Base-by-base conservation (phyloP, 2,888 invertebrate species). In the Drosophila kanekoi region DNA sequence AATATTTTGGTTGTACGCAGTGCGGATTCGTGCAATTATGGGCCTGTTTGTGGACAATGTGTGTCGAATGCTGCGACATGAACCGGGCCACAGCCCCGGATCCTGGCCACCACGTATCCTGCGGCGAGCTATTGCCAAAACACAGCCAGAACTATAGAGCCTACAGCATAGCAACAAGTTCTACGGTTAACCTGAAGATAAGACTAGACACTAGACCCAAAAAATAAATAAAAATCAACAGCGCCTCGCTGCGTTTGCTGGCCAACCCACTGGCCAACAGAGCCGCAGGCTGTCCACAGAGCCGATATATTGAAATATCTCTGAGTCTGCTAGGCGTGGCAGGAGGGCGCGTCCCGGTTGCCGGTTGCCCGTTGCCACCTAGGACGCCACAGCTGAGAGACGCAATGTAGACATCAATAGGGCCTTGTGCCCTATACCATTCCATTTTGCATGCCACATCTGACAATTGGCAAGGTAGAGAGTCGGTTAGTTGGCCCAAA, bases 1-100 rank as follows among this genome's bases (percentile, higher is more conserved):
- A 91, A 91, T 91, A 91, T 91, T 91, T 91, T 91, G 91, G 91
- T 91, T 89, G 90, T 89, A 90, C 90, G 83, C 90, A 87, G 87
- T 87, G 74, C 82, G 84, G 83, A 85, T 81, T 83, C 79, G 80
- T 83, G 89, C 82, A 80, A 73, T 83, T 76, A 85, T 85, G 81
- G 83, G 62, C 76, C 74, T 72, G 77, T 73, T 78, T 78, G 68
- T 75, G 75, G 71, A 84, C 81, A 72, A 73, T 80, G 80, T 82
- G 88, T 87, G 81, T 74, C 73, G 77, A 84, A 84, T 85, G 79
- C 58, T 45, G 53, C 66, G 62, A 77, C 74, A 72, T 64, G 63
- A 61, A 69, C 54, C 64, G 48, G 56, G 57, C 72, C 74, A 63
- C 38, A 63, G 48, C 18, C 58, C 8, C 28, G 51, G 44, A 58